Conservation (phyloP, 1,140 invertebrate genomes). For the Magallana ariakensis region DNA sequence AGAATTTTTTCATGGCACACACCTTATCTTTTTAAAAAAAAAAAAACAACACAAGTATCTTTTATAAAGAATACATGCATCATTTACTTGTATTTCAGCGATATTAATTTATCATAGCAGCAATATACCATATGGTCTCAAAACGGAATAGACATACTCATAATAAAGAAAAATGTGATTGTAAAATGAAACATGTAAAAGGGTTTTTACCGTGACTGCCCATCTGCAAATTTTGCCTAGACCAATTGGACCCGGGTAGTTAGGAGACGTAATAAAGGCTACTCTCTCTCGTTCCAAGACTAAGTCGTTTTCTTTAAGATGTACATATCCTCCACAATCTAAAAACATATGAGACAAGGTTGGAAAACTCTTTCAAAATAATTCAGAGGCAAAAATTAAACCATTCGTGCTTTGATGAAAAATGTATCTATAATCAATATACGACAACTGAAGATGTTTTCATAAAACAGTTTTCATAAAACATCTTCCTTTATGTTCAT, state of each 20-base stretch:
- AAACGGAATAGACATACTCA: neutral
- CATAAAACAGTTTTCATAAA: neutral
- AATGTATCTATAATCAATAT: neutral
- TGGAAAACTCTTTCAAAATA: neutral
- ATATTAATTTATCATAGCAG: neutral
- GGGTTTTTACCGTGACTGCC: slow-evolving; percentile 14
- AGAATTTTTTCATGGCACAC: too few relatives aligned
- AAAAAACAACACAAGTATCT: neutral
- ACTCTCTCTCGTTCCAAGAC: neutral
- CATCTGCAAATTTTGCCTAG: slow-evolving; percentile 37
- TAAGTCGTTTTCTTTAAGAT: neutral
- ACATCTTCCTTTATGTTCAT: neutral
- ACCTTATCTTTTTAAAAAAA: too few relatives aligned
- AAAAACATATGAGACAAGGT: neutral
- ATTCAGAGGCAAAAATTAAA: too few relatives aligned
- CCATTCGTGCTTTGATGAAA: neutral
- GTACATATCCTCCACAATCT: slow-evolving; percentile 44
- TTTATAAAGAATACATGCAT: neutral
- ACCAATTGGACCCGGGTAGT: slow-evolving; percentile 33
- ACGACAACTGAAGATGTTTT: neutral
- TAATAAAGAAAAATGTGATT: neutral
- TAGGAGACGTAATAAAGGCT: slow-evolving; percentile 30
- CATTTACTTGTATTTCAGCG: neutral
- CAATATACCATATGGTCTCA: neutral
- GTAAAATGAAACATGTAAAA: neutral